These are phyloP conservation scores for Ophonus ardosiacus DNA, from an alignment of 2,888 invertebrate genomes.

Conservation along the genomic window DNA sequence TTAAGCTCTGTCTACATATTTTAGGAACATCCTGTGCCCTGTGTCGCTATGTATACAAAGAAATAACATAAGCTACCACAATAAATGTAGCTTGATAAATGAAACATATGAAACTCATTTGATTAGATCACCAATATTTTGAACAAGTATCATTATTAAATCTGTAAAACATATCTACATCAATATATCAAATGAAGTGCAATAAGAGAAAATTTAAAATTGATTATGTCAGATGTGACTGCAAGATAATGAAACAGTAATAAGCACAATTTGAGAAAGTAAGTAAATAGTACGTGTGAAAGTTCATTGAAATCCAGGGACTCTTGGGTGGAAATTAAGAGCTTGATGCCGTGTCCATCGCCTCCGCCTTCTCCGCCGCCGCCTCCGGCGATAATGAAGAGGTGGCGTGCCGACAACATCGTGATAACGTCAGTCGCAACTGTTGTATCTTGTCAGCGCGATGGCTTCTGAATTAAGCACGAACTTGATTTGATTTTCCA, in stretches of 20 bases:
- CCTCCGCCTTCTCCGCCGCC: not conserved
- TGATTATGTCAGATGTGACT: not conserved
- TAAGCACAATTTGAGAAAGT: slow-evolving; percentile 13
- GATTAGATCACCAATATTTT: no score
- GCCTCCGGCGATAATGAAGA: slow-evolving; percentile 51
- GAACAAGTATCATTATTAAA: not conserved
- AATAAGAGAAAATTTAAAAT: not conserved
- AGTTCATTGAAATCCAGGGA: slow-evolving; percentile 24
- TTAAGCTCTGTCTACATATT: no score
- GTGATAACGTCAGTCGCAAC: slow-evolving; percentile 54
- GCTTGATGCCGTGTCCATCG: slow-evolving; percentile 39
- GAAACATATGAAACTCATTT: no score
- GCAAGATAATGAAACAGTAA: not conserved
- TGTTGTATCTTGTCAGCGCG: slow-evolving; percentile 58
- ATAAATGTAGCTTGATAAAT: no score
- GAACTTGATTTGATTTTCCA: slow-evolving; percentile 52
- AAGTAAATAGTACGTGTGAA: slow-evolving; percentile 34
- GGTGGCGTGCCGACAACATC: slow-evolving; percentile 57
- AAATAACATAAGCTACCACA: no score
- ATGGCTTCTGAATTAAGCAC: slow-evolving; percentile 59
- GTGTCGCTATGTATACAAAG: no score
- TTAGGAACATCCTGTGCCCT: no score
- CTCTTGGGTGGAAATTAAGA: slow-evolving; percentile 12
- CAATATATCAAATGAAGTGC: not conserved
- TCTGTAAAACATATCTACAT: not conserved